Conservation (phyloP, 2,888 invertebrate species). For the Harpalus rubripes region DNA sequence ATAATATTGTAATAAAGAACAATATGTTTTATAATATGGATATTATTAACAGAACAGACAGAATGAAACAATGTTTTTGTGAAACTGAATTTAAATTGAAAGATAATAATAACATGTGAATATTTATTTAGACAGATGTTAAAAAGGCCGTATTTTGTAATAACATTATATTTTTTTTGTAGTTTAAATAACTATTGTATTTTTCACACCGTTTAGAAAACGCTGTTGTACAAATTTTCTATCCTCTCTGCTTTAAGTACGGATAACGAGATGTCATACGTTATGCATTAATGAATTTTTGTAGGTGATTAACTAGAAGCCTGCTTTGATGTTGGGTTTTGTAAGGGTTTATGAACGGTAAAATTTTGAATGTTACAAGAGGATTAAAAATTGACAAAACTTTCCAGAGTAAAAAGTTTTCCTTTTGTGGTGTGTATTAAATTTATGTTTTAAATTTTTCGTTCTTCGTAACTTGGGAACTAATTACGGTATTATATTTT, state of each 20-base stretch:
- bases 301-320: conserved; percentile 51
- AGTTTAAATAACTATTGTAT: no score
- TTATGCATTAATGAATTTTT: conserved; percentile 54
- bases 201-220: neutral
- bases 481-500: neutral
- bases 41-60: no score
- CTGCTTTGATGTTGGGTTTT: conserved; percentile 30
- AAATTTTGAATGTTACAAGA: conserved; percentile 7
- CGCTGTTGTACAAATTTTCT: neutral
- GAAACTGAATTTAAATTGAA: no score
- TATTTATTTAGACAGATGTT: no score
- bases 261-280: conserved; percentile 27
- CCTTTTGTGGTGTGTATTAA: neutral
- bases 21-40: no score
- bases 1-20: no score
- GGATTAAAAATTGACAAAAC: conserved; percentile 26
- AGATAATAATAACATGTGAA: no score
- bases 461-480: neutral
- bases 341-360: conserved; percentile 24
- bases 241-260: neutral
- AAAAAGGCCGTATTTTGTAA: no score
- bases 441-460: conserved; percentile 19
- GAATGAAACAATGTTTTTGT: no score
- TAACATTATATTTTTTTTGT: no score
- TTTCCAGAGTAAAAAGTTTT: conserved; percentile 33